Evolutionary conservation across 2,113 vertebrate genomes (phyloP), one percentile per base, ranked within the genome.

Genomic region (Parus major): DNA sequence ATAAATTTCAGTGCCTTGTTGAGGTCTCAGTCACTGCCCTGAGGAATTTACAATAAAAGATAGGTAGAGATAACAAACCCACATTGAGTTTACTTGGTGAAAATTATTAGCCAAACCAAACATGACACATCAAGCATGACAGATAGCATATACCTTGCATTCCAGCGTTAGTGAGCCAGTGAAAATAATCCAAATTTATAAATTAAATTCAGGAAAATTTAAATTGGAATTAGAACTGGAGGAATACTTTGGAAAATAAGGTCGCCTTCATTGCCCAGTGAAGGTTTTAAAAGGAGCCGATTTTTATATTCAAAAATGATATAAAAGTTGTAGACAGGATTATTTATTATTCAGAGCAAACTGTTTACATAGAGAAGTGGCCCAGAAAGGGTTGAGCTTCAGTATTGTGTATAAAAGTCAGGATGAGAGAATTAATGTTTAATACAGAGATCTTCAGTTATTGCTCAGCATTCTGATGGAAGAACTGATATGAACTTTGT

Each of bases 11-110:
- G 63, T 82, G 77, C 69, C 68, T 70, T 39, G 56, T 69, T 81
- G 86, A 97, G 85, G 87, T 88, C 86, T 90, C 77, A 94, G 85
- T 68, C 61, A 65, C 68, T 92, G 70, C 88, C 77, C 79, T 75
- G 63, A 82, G 66, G 80, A 92, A 86, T 94, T 97, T 93, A 68
- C 76, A 71, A 52, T 86, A 44, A 36, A 46, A 95, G 86, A 88
- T 92, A 89, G 0, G 0, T 8, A 55, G n/a, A 89, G 86, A 91
- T 94, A 94, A 72, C 21, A 76, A 90, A 61, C n/a, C 66, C 1
- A 0, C 23, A 47, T 23, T 68, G 60, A 68, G 41, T 59, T 92
- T 88, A 35, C 64, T 66, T 88, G 86, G 41, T 82, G 57, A 88
- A 88, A 89, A 75, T 53, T 56, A 60, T 66, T 78, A 60, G 65